Evolutionary conservation across 1,140 invertebrate genomes (phyloP).

Genomic region (Hormaphis cornu): DNA sequence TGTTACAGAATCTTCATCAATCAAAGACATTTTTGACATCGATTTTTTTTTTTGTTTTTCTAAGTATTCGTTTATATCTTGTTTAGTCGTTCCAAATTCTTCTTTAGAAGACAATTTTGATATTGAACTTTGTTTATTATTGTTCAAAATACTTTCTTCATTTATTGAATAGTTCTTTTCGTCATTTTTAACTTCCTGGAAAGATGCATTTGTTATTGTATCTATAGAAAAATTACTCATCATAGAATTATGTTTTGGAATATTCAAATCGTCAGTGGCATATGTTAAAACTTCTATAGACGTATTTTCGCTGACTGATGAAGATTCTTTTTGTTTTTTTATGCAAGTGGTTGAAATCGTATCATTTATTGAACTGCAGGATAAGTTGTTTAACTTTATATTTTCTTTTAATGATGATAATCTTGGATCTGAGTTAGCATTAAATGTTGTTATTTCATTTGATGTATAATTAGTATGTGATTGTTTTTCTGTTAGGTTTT

Average conservation of each 20-base stretch:
- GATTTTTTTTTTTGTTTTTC: conserved; percentile 9
- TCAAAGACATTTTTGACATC: not conserved
- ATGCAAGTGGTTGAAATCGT: not conserved
- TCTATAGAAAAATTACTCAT: not conserved
- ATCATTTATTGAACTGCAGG: not conserved
- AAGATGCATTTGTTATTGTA: not conserved
- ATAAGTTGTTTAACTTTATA: not conserved
- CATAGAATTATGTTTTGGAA: not conserved
- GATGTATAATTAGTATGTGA: not conserved
- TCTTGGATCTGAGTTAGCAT: not conserved
- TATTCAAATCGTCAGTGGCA: not conserved
- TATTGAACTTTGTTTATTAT: not conserved
- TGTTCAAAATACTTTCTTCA: not conserved
- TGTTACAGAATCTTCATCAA: not conserved
- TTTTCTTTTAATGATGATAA: conserved; percentile 5
- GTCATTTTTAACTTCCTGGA: not conserved
- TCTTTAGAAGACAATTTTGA: conserved; percentile 2
- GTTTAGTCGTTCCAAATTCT: not conserved
- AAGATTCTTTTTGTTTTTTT: not conserved
- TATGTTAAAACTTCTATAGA: not conserved
- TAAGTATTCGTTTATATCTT: not conserved
- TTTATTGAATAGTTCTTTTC: not conserved
- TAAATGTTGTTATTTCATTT: not conserved
- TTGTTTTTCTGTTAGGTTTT: not conserved
- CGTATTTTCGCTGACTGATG: not conserved